Evolutionary conservation across 1,140 invertebrate species (phyloP).

Genomic region (Eciton burchellii): DNA sequence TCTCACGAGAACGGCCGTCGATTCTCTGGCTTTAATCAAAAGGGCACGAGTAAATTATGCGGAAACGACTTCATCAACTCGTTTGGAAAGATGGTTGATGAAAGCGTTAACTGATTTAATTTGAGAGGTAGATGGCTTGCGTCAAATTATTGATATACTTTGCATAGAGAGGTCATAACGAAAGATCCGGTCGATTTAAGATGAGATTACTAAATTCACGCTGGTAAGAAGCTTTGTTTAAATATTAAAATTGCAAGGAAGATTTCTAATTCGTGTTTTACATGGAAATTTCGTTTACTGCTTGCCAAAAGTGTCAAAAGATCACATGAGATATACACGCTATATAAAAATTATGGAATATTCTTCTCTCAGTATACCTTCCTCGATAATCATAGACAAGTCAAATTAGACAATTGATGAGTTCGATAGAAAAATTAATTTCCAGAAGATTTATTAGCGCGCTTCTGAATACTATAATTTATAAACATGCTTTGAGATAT

Average conservation of each 20-base stretch:
- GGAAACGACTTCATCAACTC: conserved; percentile 76
- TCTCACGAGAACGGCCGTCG: conserved; percentile 3
- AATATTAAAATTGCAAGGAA: too few relatives aligned
- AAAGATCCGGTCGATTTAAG: not conserved
- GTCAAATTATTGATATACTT: not conserved
- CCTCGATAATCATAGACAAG: too few relatives aligned
- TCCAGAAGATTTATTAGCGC: too few relatives aligned
- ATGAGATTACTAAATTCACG: too few relatives aligned
- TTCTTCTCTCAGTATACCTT: too few relatives aligned
- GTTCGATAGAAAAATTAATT: too few relatives aligned
- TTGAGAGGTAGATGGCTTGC: conserved; percentile 58
- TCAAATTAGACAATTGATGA: too few relatives aligned
- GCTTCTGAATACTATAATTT: not conserved
- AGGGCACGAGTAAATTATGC: conserved; percentile 65
- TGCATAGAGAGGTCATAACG: not conserved
- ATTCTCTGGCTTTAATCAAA: conserved; percentile 72
- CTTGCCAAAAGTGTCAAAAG: too few relatives aligned
- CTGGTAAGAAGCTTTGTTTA: not conserved
- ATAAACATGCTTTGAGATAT: conserved; percentile 5
- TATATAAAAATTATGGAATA: too few relatives aligned
- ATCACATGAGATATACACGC: too few relatives aligned
- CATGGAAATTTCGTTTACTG: too few relatives aligned
- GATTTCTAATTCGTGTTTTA: too few relatives aligned
- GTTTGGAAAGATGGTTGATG: conserved; percentile 72
- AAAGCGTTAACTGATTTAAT: conserved; percentile 77